These are phyloP conservation scores for Drosophila nigricruria DNA, from an alignment of 2,888 invertebrate species.

Conservation along the genomic window DNA sequence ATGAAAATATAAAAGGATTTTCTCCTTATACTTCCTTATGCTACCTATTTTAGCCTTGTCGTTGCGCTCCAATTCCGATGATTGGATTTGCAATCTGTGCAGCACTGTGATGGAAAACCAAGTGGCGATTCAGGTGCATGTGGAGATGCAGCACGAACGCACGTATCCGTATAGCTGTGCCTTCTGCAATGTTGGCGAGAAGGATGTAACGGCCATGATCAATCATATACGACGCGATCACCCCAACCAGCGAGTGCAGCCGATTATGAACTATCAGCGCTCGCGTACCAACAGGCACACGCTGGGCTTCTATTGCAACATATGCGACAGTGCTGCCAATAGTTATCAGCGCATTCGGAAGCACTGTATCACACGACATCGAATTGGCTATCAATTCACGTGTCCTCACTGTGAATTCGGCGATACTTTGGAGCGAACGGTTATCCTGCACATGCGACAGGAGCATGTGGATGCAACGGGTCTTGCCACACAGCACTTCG, in stretches of 20 bases:
- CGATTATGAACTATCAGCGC: slow-evolving; percentile 27
- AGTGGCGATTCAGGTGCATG: background rate
- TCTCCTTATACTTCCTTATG: background rate
- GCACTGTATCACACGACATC: slow-evolving; percentile 85
- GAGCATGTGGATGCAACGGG: slow-evolving; percentile 67
- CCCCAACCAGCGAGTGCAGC: slow-evolving; percentile 19
- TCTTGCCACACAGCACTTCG: slow-evolving; percentile 86
- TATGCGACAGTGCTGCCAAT: slow-evolving; percentile 17
- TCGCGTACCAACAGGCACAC: slow-evolving; percentile 47
- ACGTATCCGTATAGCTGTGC: slow-evolving; percentile 25
- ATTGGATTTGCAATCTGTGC: slow-evolving; percentile 57
- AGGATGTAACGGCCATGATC: background rate
- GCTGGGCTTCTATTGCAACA: slow-evolving; percentile 65
- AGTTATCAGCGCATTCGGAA: slow-evolving; percentile 52
- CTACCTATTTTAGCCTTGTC: background rate
- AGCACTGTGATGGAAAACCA: background rate
- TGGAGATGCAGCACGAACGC: slow-evolving; percentile 12
- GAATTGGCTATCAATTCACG: slow-evolving; percentile 89
- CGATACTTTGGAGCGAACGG: slow-evolving; percentile 57
- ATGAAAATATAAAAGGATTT: too few species aligned
- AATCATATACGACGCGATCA: slow-evolving; percentile 39
- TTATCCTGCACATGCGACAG: slow-evolving; percentile 52
- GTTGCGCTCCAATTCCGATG: background rate
- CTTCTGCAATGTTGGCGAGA: slow-evolving; percentile 15
- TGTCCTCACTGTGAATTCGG: slow-evolving; percentile 89